Evolutionary conservation across 2,797 vertebrate genomes (phyloP).

Genomic region (Tinamus major): DNA sequence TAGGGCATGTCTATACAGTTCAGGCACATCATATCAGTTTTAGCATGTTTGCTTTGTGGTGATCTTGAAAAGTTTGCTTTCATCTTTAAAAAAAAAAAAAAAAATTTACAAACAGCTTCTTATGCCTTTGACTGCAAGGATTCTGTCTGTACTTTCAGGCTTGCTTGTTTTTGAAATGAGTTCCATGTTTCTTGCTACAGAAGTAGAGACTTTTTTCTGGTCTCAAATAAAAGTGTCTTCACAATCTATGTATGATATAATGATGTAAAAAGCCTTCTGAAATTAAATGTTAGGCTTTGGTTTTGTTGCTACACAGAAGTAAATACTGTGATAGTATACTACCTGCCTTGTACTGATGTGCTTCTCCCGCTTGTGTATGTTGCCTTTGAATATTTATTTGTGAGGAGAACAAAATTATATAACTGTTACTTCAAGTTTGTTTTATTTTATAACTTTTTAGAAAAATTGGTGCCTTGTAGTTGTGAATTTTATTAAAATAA

Average conservation of each 20-base stretch:
- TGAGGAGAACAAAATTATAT: background rate
- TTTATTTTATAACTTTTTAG: background rate
- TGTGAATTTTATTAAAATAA: background rate
- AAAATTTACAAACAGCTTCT: background rate
- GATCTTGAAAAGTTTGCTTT: background rate
- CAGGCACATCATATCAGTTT: background rate
- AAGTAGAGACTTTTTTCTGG: background rate
- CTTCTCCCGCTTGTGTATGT: background rate
- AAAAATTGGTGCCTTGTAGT: background rate
- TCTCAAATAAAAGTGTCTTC: background rate
- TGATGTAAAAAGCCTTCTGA: background rate
- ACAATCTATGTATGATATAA: background rate
- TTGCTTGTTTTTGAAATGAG: background rate
- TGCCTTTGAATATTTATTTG: background rate
- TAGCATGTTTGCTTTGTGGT: background rate
- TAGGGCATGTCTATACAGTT: background rate
- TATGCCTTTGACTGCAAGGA: background rate
- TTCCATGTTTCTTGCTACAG: background rate
- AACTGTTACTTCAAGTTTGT: background rate
- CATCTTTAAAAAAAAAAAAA: background rate
- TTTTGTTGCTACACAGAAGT: background rate
- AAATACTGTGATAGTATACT: background rate
- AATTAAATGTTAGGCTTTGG: background rate
- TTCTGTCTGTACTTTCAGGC: background rate
- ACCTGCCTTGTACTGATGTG: background rate